Conservation (phyloP, 2,797 vertebrate genomes). For the Eleutherodactylus coqui region DNA sequence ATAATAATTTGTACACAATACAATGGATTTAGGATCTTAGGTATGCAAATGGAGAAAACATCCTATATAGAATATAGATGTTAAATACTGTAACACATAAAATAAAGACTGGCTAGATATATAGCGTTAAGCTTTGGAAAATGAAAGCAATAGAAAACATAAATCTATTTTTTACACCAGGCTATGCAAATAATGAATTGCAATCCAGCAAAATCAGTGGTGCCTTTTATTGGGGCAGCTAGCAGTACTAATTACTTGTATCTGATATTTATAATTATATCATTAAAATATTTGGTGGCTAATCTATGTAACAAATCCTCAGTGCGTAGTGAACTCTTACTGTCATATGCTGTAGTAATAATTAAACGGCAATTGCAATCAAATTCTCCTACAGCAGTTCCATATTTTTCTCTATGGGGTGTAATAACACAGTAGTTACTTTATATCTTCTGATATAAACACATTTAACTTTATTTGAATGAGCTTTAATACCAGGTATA, state of each 20-base stretch:
- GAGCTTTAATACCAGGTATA: not conserved
- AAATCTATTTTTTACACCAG: slow-evolving; percentile 1
- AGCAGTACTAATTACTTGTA: slow-evolving; percentile 18
- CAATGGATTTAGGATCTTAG: not conserved
- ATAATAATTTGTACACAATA: not conserved
- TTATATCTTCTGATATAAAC: not conserved
- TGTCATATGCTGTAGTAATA: not conserved
- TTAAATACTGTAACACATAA: not conserved
- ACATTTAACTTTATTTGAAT: not conserved
- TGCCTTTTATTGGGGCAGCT: slow-evolving; percentile 8
- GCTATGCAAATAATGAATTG: slow-evolving; percentile 28
- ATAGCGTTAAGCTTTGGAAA: not conserved
- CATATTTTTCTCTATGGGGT: not conserved
- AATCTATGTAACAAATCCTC: not conserved
- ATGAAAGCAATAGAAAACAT: not conserved
- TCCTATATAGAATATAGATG: not conserved
- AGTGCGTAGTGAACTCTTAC: not conserved
- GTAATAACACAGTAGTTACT: not conserved
- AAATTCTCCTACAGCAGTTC: not conserved
- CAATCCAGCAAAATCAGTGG: slow-evolving; percentile 26
- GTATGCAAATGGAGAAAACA: not conserved
- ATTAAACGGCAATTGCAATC: not conserved
- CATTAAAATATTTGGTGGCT: slow-evolving; percentile 21
- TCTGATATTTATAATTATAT: slow-evolving; percentile 18
- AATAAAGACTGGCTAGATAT: not conserved